Evolutionary conservation across 2,797 vertebrate species (phyloP).

Genomic region (Sebastolobus alascanus): DNA sequence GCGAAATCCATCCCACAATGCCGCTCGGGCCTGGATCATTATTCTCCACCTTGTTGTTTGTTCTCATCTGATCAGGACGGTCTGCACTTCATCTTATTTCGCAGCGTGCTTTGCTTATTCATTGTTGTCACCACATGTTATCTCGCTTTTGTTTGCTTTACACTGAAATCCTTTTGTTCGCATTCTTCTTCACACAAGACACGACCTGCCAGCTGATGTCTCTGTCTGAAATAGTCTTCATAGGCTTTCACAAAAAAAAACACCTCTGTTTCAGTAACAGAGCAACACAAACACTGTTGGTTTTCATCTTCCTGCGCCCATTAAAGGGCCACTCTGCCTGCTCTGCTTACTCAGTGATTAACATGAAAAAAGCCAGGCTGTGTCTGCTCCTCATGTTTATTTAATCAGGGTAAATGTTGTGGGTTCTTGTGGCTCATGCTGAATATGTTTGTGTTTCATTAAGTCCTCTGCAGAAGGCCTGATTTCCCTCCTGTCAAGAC

Average conservation of each 20-base stretch:
- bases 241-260: neutral
- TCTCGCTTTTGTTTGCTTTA: constrained; percentile 29
- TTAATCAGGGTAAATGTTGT: constrained; percentile 77
- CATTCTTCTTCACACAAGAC: constrained; percentile 23
- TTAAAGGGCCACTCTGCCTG: constrained; percentile 51
- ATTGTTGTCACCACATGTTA: constrained; percentile 39
- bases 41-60: constrained; percentile 58
- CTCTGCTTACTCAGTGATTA: constrained; percentile 70
- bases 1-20: constrained; percentile 49
- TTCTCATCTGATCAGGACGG: constrained; percentile 43
- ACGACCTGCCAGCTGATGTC: constrained; percentile 32
- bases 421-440: constrained; percentile 61
- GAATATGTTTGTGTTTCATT: constrained; percentile 74
- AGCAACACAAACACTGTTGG: constrained; percentile 23
- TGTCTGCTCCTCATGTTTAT: constrained; percentile 78
- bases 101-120: constrained; percentile 49
- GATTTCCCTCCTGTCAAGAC: constrained; percentile 40
- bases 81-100: constrained; percentile 43
- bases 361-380: constrained; percentile 63
- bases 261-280: constrained; percentile 22
- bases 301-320: constrained; percentile 30
- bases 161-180: constrained; percentile 34
- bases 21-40: constrained; percentile 44
- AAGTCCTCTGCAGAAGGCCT: constrained; percentile 47
- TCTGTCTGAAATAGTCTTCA: constrained; percentile 19